These are phyloP conservation scores for Eristalinus aeneus DNA, from an alignment of 2,888 invertebrate species.

Conservation along the genomic window DNA sequence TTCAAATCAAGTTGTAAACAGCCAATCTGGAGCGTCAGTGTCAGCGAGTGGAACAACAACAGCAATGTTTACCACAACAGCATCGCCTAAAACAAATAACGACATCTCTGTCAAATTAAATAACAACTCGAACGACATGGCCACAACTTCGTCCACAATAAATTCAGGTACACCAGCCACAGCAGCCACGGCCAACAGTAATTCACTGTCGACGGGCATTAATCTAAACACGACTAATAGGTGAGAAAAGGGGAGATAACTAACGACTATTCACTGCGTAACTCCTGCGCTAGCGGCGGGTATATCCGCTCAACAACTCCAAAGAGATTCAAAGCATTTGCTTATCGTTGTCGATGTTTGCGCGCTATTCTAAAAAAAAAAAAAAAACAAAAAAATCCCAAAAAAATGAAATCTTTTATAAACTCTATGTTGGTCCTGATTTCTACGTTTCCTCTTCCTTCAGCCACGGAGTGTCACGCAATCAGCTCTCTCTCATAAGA, in stretches of 20 bases:
- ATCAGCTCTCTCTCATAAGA: constrained; percentile 43
- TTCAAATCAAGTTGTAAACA: constrained; percentile 67
- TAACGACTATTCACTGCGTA: constrained; percentile 72
- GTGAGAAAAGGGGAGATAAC: constrained; percentile 81
- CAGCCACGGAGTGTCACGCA: constrained; percentile 32
- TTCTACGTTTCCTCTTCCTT: constrained; percentile 52
- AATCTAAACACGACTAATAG: constrained; percentile 79
- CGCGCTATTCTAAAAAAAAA: constrained; percentile 53
- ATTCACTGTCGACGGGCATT: constrained; percentile 65
- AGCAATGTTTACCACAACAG: constrained; percentile 71
- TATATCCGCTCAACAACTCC: constrained; percentile 65
- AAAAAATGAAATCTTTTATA: not conserved
- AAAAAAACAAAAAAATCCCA: constrained; percentile 6
- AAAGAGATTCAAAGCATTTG: constrained; percentile 66
- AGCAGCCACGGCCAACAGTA: constrained; percentile 72
- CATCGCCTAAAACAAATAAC: constrained; percentile 67
- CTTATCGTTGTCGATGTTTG: constrained; percentile 68
- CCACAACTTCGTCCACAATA: constrained; percentile 73
- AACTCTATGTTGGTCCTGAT: constrained; percentile 48
- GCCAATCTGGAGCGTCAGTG: constrained; percentile 66
- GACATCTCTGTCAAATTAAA: constrained; percentile 58
- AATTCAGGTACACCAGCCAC: constrained; percentile 61
- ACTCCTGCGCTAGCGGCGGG: constrained; percentile 60
- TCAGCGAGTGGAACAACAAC: constrained; percentile 60
- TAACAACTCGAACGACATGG: constrained; percentile 72